Evolutionary conservation across 2,113 vertebrate species (phyloP).

Genomic region (Lagopus muta): DNA sequence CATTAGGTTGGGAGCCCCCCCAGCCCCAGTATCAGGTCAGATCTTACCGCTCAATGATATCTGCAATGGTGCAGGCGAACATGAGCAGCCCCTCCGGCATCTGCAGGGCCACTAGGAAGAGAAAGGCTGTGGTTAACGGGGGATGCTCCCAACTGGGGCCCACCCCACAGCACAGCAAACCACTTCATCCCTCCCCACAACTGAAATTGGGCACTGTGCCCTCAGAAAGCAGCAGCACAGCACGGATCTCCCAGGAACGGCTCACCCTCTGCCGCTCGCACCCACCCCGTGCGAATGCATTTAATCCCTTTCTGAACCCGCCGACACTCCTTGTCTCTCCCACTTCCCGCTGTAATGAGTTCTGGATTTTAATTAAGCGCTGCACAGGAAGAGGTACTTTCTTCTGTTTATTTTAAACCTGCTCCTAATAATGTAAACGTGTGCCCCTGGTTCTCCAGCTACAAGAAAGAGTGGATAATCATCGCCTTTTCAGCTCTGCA

Average conservation of each 20-base stretch:
- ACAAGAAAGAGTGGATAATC: constrained; percentile 37
- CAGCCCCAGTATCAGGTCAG: not conserved
- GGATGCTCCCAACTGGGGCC: accelerated
- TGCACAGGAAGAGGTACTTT: constrained; percentile 43
- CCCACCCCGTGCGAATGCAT: accelerated
- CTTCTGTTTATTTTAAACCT: constrained; percentile 62
- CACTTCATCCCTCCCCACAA: not conserved
- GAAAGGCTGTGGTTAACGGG: not conserved
- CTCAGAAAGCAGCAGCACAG: not conserved
- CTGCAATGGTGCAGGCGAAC: constrained; percentile 94
- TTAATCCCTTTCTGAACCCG: not conserved
- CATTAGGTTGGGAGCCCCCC: not conserved
- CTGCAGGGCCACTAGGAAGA: constrained; percentile 91
- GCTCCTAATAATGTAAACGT: constrained; percentile 30
- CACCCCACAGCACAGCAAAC: not conserved
- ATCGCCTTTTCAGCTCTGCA: constrained; percentile 16
- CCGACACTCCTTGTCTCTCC: constrained; percentile 16
- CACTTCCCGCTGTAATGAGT: not conserved
- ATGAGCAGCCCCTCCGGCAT: constrained; percentile 98
- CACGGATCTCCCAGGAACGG: not conserved
- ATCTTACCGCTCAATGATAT: constrained; percentile 94
- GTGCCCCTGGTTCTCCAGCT: constrained; percentile 5
- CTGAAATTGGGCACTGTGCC: not conserved
- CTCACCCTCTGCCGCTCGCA: not conserved
- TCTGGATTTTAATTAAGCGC: constrained; percentile 62